Base-by-base conservation (phyloP, 92 coral and sea anemone species). In the Diadumene lineata region DNA sequence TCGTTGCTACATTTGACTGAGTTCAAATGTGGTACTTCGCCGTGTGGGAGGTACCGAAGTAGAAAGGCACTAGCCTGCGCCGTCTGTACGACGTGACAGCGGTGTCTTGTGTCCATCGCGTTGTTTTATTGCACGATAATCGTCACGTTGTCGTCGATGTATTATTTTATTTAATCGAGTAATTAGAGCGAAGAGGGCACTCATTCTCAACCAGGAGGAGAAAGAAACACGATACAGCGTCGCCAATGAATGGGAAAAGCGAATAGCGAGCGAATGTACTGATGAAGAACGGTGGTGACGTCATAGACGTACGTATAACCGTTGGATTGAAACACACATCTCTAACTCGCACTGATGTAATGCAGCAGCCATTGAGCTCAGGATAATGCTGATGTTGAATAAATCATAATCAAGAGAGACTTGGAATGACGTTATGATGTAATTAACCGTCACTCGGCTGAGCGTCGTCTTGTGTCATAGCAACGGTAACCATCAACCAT, bases 31-130 rank as follows among this genome's bases (percentile, higher is more conserved):
- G 61, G 68, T 0, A 33, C 75, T 19, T 56, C 75, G 1, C 27
- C 50, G 6, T 78, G 82, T 43, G 29, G 10, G 0, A 43, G 75
- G 10, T 68, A 56, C n/a, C 50, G 28, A 23, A 34, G 44, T 7
- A 43, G 57, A 38, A 38, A 55, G 22, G 82, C 82, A 22, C 61
- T 78, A 27, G 34, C 82, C 11, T 78, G 82, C 64, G 60, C 72
- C 48, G 82, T 78, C 46, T 78, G 82, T 48, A 69, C 82, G 26
- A 68, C 69, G 82, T 78, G 69, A 78, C 62, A 63, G 50, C 50
- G 60, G 56, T 74, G 34, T 32, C 13, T 4, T n/a, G 57, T 56
- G 64, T 53, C 64, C 26, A 19, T 55, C 76, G 76, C 76, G 56
- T 31, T 29, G 2, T 53, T 21, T 4, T 53, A 9, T 53, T 15